Evolutionary conservation across 2,888 invertebrate genomes (phyloP).

Genomic region (Leptodirus hochenwartii): DNA sequence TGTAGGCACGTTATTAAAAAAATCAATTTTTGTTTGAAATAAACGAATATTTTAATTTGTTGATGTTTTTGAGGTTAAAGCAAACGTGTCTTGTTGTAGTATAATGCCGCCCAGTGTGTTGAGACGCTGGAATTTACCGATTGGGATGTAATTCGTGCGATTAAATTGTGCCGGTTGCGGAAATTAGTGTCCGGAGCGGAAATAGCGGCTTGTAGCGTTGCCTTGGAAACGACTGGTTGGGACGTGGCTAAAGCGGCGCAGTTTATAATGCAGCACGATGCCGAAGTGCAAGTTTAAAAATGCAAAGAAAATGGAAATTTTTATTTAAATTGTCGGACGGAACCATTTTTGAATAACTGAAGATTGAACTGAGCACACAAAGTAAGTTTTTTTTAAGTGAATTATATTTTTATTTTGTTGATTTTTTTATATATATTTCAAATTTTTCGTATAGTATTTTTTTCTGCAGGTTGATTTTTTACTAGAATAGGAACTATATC

Average conservation of each 20-base stretch:
- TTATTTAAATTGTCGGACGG: background rate
- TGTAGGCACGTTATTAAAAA: no score
- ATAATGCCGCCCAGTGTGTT: slow-evolving; percentile 57
- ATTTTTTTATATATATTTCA: no score
- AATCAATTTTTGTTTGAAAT: no score
- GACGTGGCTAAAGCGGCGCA: slow-evolving; percentile 49
- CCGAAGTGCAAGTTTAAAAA: slow-evolving; percentile 14
- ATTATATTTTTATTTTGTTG: no score
- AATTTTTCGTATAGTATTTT: no score
- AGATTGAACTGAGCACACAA: no score
- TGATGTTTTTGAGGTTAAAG: background rate
- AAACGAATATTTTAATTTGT: no score
- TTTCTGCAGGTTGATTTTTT: no score
- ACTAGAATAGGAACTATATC: no score
- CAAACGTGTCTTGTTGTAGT: slow-evolving; percentile 27
- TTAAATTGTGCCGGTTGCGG: slow-evolving; percentile 59
- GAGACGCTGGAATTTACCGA: slow-evolving; percentile 63
- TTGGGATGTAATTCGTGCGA: slow-evolving; percentile 81
- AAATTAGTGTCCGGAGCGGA: slow-evolving; percentile 24
- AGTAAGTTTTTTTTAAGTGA: no score
- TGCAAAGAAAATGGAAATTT: no score
- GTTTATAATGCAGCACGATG: slow-evolving; percentile 31
- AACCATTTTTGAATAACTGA: no score
- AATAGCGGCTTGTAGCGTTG: slow-evolving; percentile 28
- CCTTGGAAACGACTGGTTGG: slow-evolving; percentile 42